A percentile compares a stretch with the other conserved stretches of the same genome.
These are phyloP conservation scores for Amitus sp. DNA, from an alignment of 2,888 invertebrate species.

Conservation along the genomic window DNA sequence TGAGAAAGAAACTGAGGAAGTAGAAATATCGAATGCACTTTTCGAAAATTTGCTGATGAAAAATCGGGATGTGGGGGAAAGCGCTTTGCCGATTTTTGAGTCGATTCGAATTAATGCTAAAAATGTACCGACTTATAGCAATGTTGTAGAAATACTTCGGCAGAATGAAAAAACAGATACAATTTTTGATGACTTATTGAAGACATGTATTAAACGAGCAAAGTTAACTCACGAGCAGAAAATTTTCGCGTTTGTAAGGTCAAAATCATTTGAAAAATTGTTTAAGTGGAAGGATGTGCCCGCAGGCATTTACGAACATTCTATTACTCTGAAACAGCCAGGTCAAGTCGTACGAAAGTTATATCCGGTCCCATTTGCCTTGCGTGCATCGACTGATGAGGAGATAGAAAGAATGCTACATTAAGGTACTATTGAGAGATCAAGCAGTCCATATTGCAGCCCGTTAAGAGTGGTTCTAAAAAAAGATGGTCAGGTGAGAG, in stretches of 20 bases:
- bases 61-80: too few relatives aligned
- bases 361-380: slow-evolving; percentile 1
- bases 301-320: neutral
- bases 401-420: neutral
- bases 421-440: slow-evolving; percentile 5
- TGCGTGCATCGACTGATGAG: neutral
- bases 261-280: neutral
- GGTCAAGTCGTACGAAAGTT: neutral
- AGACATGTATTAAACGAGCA: too few relatives aligned
- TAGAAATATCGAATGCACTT: too few relatives aligned
- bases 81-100: too few relatives aligned
- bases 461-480: slow-evolving; percentile 49
- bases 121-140: too few relatives aligned
- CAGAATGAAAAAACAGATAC: too few relatives aligned
- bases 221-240: too few relatives aligned
- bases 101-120: too few relatives aligned
- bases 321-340: neutral
- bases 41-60: too few relatives aligned
- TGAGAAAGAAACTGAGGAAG: too few relatives aligned
- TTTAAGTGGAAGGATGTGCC: neutral
- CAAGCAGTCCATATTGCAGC: slow-evolving; percentile 46
- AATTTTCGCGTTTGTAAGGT: too few relatives aligned
- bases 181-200: neutral
- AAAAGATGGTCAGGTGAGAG: slow-evolving; percentile 46
- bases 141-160: too few relatives aligned